Percentiles rank a stretch among this genome's conserved stretches.
phyloP scores from a whole-genome alignment of 2,113 vertebrate genomes.

The Petroica traversi region DNA sequence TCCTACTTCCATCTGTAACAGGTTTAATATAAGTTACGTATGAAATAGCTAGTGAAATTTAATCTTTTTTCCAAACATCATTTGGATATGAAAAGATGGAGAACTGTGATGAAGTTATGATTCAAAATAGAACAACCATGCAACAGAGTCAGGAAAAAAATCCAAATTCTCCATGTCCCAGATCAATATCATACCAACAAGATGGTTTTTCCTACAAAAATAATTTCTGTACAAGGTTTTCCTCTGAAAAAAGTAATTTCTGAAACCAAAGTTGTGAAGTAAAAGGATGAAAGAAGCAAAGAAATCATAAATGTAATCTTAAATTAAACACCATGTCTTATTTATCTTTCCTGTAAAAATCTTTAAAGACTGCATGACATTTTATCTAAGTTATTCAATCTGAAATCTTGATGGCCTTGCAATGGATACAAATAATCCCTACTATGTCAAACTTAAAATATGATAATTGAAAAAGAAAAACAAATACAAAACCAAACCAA shows the following conservation, averaged over 20 bases:
- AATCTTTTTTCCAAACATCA: not conserved
- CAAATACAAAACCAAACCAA: fast-evolving
- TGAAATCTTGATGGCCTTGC: fast-evolving
- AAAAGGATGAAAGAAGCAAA: not conserved
- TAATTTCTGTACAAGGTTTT: not conserved
- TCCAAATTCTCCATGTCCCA: not conserved
- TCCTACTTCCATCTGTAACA: not conserved
- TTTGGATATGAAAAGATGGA: not conserved
- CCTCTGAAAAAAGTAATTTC: not conserved
- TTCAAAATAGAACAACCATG: not conserved
- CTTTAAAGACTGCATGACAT: not conserved
- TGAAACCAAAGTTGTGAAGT: not conserved
- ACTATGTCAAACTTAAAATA: not conserved
- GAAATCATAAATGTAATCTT: not conserved
- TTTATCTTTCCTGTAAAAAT: not conserved
- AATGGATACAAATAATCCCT: not conserved
- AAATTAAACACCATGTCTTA: not conserved
- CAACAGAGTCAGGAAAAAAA: not conserved
- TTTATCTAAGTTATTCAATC: not conserved
- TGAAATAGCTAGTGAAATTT: not conserved
- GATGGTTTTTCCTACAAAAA: not conserved
- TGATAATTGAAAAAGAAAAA: not conserved
- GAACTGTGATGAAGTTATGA: not conserved
- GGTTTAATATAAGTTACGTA: not conserved
- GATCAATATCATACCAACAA: not conserved